phyloP scores from a whole-genome alignment of 1,140 invertebrate genomes.

The Caenorhabditis elegans region DNA sequence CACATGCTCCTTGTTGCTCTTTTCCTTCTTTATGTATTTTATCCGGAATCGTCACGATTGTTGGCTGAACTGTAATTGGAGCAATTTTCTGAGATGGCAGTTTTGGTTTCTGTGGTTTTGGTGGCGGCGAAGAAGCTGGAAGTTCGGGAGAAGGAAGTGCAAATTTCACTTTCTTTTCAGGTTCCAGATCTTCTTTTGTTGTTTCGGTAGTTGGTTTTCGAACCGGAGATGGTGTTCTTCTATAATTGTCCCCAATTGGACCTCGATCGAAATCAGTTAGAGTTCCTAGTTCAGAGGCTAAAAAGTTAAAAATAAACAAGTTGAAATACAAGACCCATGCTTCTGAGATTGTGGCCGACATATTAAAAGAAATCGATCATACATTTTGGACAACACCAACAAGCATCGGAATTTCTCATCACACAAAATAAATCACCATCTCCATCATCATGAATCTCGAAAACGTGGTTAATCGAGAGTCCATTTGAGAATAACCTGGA shows the following conservation, averaged over 20 bases:
- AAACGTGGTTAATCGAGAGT: not conserved
- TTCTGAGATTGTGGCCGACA: too few species aligned
- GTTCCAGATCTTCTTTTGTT: not conserved
- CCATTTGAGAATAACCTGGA: constrained; percentile 26
- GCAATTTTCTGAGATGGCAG: not conserved
- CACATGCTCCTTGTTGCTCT: not conserved
- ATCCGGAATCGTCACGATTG: not conserved
- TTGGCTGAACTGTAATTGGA: not conserved
- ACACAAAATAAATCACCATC: not conserved
- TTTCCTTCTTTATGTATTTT: not conserved
- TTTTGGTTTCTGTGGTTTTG: not conserved
- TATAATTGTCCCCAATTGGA: not conserved
- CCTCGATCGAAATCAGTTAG: not conserved
- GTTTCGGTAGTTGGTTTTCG: not conserved
- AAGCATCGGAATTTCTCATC: not conserved
- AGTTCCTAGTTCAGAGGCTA: not conserved
- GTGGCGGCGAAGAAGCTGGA: not conserved
- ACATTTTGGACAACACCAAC: not conserved
- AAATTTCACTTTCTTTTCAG: not conserved
- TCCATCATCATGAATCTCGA: not conserved
- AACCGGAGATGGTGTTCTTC: not conserved
- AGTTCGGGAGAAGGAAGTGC: not conserved
- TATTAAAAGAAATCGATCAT: too few species aligned
- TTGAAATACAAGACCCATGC: too few species aligned
- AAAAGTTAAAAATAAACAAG: not conserved